These are phyloP conservation scores for Tachysurus vachellii DNA, from an alignment of 2,113 vertebrate species.

Conservation along the genomic window DNA sequence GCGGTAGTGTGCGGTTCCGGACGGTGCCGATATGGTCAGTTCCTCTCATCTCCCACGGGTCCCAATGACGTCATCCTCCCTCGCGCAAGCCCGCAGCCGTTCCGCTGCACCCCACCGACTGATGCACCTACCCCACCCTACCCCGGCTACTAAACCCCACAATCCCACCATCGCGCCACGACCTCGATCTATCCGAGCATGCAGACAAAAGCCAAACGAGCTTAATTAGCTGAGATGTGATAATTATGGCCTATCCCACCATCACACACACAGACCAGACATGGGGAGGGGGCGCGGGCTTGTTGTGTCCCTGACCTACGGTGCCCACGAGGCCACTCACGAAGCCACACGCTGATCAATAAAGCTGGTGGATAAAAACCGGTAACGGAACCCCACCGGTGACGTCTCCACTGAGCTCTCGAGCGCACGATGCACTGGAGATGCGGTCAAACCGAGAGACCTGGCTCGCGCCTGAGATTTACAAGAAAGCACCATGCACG, in stretches of 20 bases:
- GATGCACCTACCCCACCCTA: conserved; percentile 57
- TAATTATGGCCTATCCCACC: conserved; percentile 65
- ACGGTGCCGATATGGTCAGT: conserved; percentile 42
- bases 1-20: background rate
- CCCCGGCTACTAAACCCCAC: conserved; percentile 50
- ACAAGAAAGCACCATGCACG: conserved; percentile 58
- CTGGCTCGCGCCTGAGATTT: conserved; percentile 70
- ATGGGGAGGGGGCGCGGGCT: conserved; percentile 45
- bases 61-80: conserved; percentile 76
- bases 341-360: conserved; percentile 24
- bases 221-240: conserved; percentile 70
- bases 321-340: conserved; percentile 21
- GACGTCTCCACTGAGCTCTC: background rate
- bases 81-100: conserved; percentile 50
- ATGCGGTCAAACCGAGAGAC: conserved; percentile 58
- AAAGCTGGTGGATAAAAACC: background rate
- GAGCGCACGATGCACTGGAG: conserved; percentile 27
- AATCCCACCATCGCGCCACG: background rate
- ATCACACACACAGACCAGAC: conserved; percentile 62
- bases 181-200: conserved; percentile 9
- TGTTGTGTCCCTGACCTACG: conserved; percentile 52
- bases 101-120: conserved; percentile 61
- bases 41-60: conserved; percentile 60
- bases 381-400: conserved; percentile 7
- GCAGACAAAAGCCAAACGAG: conserved; percentile 45